Evolutionary conservation across 2,888 invertebrate genomes (phyloP), one percentile per base, ranked within the genome.

Genomic region (Agriopis leucophaearia): DNA sequence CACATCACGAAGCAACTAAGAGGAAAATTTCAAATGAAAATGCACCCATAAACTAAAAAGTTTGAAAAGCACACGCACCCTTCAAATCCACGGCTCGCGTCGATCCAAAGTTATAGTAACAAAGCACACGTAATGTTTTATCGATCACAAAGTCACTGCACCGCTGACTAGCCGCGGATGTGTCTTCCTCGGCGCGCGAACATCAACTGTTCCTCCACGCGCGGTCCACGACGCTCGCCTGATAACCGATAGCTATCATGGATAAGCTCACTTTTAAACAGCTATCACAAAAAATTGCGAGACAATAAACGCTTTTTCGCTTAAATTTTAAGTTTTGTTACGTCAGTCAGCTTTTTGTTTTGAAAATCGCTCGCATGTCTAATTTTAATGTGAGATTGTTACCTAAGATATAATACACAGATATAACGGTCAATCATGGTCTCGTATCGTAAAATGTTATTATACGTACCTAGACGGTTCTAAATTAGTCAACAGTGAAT

Each of bases 131-230:
- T 74, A 79, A 80, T 68, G 69, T 80, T 74, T 74, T 82, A 82
- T 85, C 83, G 81, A 80, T 81, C 85, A 87, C 89, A 81, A 50
- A 82, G 78, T 80, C 85, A 88, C 88, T 79, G 78, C 82, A 75
- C 81, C 81, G 81, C 87, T 83, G 84, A 80, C 86, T 81, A 85
- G 82, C 64, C 65, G 44, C 89, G 89, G 91, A 88, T 90, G 92
- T 90, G 91, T 91, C 92, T 88, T 92, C 92, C 86, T 80, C 89
- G 85, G 81, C 92, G 92, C 89, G 84, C 92, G 89, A 88, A 79
- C 92, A 92, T 93, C 92, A 92, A 93, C 93, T 93, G 92, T 78
- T 83, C 85, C 81, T 84, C 84, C 8, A 86, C 84, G 75, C 80
- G 86, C 87, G 84, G 36, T 15, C 82, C 77, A 78, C 75, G 76